These are phyloP conservation scores for Ptychoptera albimana DNA, from an alignment of 2,888 invertebrate genomes.

Conservation along the genomic window DNA sequence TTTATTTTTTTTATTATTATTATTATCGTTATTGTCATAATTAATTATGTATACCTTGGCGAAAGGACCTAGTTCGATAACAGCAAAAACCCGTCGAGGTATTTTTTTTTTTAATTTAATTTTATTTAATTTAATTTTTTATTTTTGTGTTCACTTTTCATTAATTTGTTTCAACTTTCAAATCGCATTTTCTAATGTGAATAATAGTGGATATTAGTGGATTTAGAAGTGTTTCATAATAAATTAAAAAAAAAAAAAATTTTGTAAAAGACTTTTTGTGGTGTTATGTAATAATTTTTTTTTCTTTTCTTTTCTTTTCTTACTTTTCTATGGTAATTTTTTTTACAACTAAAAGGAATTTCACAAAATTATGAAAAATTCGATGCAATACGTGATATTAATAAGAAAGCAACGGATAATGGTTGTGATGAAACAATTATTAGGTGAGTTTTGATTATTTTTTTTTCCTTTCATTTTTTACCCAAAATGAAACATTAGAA, in stretches of 20 bases:
- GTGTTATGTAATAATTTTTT: slow-evolving; percentile 14
- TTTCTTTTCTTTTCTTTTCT: slow-evolving; percentile 11
- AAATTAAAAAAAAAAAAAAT: too few relatives aligned
- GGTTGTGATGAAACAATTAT: slow-evolving; percentile 49
- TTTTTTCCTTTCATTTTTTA: slow-evolving; percentile 2
- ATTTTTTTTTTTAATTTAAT: slow-evolving; percentile 13
- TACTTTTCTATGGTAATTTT: slow-evolving; percentile 12
- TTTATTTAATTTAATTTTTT: neutral
- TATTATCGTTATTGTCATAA: too few relatives aligned
- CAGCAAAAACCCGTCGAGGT: slow-evolving; percentile 74
- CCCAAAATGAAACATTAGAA: slow-evolving; percentile 8
- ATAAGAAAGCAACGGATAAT: slow-evolving; percentile 48
- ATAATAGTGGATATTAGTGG: slow-evolving; percentile 7
- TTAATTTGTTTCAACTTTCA: slow-evolving; percentile 1
- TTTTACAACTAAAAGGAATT: slow-evolving; percentile 38
- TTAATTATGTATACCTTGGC: slow-evolving; percentile 69
- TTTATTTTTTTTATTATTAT: too few relatives aligned
- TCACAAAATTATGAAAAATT: slow-evolving; percentile 68
- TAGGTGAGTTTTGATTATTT: slow-evolving; percentile 29
- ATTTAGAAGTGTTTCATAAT: neutral
- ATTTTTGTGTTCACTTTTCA: too few relatives aligned
- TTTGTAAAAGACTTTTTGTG: neutral
- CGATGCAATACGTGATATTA: slow-evolving; percentile 54
- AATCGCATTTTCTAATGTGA: slow-evolving; percentile 7
- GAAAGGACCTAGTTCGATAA: slow-evolving; percentile 77